Conservation (phyloP, 2,113 vertebrate species). For the Poecilia latipinna region DNA sequence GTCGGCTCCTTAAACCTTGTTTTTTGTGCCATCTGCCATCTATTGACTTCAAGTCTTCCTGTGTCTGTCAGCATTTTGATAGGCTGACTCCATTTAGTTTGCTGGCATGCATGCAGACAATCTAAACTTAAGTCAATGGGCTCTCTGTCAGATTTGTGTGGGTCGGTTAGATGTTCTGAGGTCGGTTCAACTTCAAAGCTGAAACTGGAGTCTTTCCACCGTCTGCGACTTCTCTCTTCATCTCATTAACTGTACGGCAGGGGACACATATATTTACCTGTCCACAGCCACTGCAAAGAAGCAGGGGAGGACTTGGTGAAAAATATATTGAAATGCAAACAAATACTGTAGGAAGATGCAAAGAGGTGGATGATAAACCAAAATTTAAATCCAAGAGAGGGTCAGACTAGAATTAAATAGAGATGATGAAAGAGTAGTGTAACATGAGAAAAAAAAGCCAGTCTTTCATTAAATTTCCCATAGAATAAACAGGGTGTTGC, state of each 20-base stretch:
- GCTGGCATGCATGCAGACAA: slow-evolving; percentile 57
- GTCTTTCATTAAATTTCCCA: slow-evolving; percentile 57
- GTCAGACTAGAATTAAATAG: slow-evolving; percentile 15
- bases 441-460: slow-evolving; percentile 30
- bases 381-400: background rate
- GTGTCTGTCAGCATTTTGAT: slow-evolving; percentile 36
- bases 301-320: slow-evolving; percentile 7
- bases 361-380: background rate
- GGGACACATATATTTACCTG: slow-evolving; percentile 56
- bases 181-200: slow-evolving; percentile 84
- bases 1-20: slow-evolving; percentile 8
- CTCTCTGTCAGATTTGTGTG: slow-evolving; percentile 51
- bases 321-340: background rate
- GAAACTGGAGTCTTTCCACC: slow-evolving; percentile 81
- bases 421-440: slow-evolving; percentile 17
- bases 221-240: slow-evolving; percentile 82
- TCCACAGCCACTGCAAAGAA: slow-evolving; percentile 31
- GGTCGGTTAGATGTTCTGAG: slow-evolving; percentile 77
- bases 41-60: slow-evolving; percentile 1
- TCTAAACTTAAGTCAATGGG: slow-evolving; percentile 35
- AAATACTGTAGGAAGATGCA: background rate
- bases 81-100: slow-evolving; percentile 39
- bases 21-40: slow-evolving; percentile 24
- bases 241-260: slow-evolving; percentile 82
- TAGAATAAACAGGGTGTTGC: slow-evolving; percentile 68